Evolutionary conservation across 2,797 vertebrate genomes (phyloP).

Genomic region (Amblyraja radiata): DNA sequence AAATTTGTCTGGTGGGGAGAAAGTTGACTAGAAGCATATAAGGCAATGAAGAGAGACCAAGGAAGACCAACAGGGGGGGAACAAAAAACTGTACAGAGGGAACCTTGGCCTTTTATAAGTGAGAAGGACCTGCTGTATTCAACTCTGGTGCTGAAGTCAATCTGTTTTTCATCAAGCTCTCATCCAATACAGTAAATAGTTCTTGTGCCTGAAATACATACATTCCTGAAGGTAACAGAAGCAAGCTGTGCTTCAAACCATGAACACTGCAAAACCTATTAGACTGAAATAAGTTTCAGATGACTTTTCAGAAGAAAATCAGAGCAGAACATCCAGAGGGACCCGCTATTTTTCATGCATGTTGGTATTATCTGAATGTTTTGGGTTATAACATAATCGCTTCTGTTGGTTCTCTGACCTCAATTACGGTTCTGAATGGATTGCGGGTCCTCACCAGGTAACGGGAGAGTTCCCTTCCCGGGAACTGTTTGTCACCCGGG

Average conservation of each 20-base stretch:
- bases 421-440: not conserved
- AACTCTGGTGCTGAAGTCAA: not conserved
- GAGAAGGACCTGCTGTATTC: not conserved
- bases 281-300: not conserved
- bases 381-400: not conserved
- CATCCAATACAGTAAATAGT: not conserved
- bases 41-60: not conserved
- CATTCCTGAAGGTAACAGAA: not conserved
- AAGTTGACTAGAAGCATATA: not conserved
- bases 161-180: not conserved
- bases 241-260: not conserved
- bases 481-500: too few species aligned
- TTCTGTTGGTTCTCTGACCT: constrained; percentile 8
- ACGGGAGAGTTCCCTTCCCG: not conserved
- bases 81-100: not conserved
- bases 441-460: not conserved
- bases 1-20: not conserved
- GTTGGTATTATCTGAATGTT: not conserved
- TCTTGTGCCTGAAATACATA: not conserved
- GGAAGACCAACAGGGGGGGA: not conserved
- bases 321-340: not conserved
- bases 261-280: not conserved
- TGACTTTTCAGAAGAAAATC: not conserved
- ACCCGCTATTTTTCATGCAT: not conserved
- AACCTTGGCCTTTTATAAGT: not conserved